These are phyloP conservation scores for Dolichotis patagonum DNA, from an alignment of 2,113 vertebrate species.

Conservation along the genomic window DNA sequence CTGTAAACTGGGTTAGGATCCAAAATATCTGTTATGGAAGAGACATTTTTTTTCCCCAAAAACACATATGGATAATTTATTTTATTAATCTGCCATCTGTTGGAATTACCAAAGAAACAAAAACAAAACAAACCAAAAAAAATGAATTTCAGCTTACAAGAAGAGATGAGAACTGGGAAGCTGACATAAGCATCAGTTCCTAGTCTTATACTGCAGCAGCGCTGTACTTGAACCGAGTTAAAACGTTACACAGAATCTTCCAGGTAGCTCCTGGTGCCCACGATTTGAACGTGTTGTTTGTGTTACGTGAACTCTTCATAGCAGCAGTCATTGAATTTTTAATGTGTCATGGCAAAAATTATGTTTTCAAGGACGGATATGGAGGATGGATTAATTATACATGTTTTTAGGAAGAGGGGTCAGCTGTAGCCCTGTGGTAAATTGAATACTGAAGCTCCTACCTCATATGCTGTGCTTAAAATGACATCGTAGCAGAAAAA, in stretches of 20 bases:
- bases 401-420: background rate
- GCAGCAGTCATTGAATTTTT: background rate
- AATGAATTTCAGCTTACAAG: background rate
- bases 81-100: slow-evolving; percentile 16
- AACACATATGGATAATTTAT: slow-evolving; percentile 15
- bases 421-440: background rate
- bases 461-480: background rate
- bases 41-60: background rate
- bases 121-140: background rate
- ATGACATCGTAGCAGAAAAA: background rate
- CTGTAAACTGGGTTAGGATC: slow-evolving; percentile 12
- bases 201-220: background rate
- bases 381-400: background rate
- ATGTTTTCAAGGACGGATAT: background rate
- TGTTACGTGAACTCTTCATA: background rate
- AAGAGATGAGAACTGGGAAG: background rate
- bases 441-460: background rate
- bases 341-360: background rate
- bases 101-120: background rate
- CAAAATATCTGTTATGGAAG: slow-evolving; percentile 31
- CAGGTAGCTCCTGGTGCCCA: background rate
- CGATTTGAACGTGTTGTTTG: background rate
- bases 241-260: background rate
- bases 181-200: background rate
- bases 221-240: background rate